Evolutionary conservation across 2,797 vertebrate genomes (phyloP), one percentile per base, ranked within the genome.

Genomic region (Schizopygopsis malacanthus): DNA sequence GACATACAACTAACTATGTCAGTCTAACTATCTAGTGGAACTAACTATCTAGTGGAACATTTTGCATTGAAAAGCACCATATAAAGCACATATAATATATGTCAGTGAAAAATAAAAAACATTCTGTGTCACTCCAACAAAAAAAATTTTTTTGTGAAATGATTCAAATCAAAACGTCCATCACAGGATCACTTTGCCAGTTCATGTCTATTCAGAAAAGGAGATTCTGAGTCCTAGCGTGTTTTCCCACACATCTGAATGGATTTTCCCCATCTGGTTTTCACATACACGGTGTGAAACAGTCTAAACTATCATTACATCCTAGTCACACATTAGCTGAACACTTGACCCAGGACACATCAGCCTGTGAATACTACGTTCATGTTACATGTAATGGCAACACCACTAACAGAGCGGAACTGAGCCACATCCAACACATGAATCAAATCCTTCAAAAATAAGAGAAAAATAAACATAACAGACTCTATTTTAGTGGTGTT

Each of bases 171-270:
- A 47, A 28, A 71, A 43, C 6, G 39, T 12, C 20, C 69, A n/a
- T 28, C n/a, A 73, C 13, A 54, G 28, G 7, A n/a, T 37, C 9
- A 37, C 2, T 20, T 20, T 0, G 16, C n/a, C 56, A 28, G 25
- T 18, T 61, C 41, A 20, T 22, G 81, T 39, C 25, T 18, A 15
- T 63, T 63, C 56, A 18, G 39, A 61, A 45, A 41, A 61, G 41
- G 41, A 47, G 28, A 3, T 33, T 56, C 15, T 13, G 11, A 18
- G 52, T 33, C 16, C 25, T 6, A 11, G 4, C 6, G 71, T 65
- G 82, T 81, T 85, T 88, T 88, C 85, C 88, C 85, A 85, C 87
- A 83, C 77, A 81, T 83, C 63, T 81, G 63, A 61, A 33, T 18
- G 54, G 22, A 56, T 85, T 82, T 83, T 67, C 18, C 47, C 54